Conservation (phyloP, 2,888 invertebrate genomes). For the Cosmopolites sordidus region DNA sequence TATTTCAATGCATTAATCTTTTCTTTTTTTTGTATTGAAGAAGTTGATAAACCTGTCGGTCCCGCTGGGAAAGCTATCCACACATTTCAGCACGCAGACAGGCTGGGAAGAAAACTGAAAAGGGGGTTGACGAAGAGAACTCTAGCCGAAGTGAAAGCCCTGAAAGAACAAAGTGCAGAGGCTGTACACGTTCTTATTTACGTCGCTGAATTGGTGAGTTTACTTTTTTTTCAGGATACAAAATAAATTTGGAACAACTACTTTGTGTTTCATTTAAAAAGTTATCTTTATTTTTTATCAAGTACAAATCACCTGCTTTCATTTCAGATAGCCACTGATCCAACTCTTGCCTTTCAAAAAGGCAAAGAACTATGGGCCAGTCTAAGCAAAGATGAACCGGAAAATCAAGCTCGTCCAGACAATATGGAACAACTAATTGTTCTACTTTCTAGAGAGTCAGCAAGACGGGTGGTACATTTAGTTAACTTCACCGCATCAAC, state of each 20-base stretch:
- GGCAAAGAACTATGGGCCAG: constrained; percentile 67
- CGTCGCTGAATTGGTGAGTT: constrained; percentile 70
- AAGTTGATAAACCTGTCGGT: constrained; percentile 30
- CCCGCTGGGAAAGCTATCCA: constrained; percentile 60
- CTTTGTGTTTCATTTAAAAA: too few species aligned
- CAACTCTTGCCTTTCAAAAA: constrained; percentile 68
- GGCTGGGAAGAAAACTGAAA: constrained; percentile 72
- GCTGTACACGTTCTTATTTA: constrained; percentile 73
- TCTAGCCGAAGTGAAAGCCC: constrained; percentile 72
- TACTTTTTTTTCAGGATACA: too few species aligned
- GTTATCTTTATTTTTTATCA: too few species aligned
- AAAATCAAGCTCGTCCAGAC: constrained; percentile 76
- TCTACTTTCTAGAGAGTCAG: constrained; percentile 71
- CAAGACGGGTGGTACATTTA: constrained; percentile 71
- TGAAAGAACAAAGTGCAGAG: constrained; percentile 72
- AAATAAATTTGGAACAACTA: too few species aligned
- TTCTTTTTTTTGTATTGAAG: too few species aligned
- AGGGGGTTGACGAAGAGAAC: constrained; percentile 72
- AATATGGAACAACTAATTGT: constrained; percentile 75
- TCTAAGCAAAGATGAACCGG: constrained; percentile 74
- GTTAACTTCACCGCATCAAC: constrained; percentile 65
- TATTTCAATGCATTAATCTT: too few species aligned
- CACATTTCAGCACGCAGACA: constrained; percentile 74
- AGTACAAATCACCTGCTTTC: too few species aligned
- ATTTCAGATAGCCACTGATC: constrained; percentile 73